These are phyloP conservation scores for Chymomyza fuscimana DNA, from an alignment of 2,888 invertebrate genomes.

Conservation along the genomic window DNA sequence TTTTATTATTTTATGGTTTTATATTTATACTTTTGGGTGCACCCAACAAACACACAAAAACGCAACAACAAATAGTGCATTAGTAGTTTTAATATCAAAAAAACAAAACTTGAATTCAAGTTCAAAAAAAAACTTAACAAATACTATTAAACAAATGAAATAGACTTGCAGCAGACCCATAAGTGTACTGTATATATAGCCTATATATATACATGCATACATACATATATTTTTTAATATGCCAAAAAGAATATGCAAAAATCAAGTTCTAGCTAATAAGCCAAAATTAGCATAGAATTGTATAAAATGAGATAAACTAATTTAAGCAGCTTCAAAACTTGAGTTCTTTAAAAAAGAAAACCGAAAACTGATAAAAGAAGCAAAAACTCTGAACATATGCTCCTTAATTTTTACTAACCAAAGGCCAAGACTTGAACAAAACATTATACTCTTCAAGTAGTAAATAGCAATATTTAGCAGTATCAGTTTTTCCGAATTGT, in stretches of 20 bases:
- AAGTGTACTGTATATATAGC: slow-evolving; percentile 14
- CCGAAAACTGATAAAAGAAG: background rate
- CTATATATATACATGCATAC: slow-evolving; percentile 25
- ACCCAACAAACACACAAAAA: slow-evolving; percentile 13
- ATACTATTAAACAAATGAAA: slow-evolving; percentile 31
- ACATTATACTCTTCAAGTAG: background rate
- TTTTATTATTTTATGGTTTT: slow-evolving; percentile 35
- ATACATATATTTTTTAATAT: slow-evolving; percentile 62
- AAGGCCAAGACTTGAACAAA: background rate
- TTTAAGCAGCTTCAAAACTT: slow-evolving; percentile 36
- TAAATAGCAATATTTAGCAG: background rate
- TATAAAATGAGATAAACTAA: slow-evolving; percentile 48
- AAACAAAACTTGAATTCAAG: slow-evolving; percentile 26
- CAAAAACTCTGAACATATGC: background rate
- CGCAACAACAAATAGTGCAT: slow-evolving; percentile 69
- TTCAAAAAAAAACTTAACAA: slow-evolving; percentile 36
- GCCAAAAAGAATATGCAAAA: slow-evolving; percentile 46
- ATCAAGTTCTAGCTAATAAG: slow-evolving; percentile 44
- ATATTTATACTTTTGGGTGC: slow-evolving; percentile 16
- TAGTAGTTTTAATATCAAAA: slow-evolving; percentile 54
- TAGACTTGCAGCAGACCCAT: slow-evolving; percentile 45
- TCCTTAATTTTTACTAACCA: background rate
- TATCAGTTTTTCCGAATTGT: too few species aligned
- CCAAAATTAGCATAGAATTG: slow-evolving; percentile 17
- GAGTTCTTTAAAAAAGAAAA: background rate